phyloP scores from a whole-genome alignment of 92 coral and sea anemone species.

The Phymanthus crucifer region DNA sequence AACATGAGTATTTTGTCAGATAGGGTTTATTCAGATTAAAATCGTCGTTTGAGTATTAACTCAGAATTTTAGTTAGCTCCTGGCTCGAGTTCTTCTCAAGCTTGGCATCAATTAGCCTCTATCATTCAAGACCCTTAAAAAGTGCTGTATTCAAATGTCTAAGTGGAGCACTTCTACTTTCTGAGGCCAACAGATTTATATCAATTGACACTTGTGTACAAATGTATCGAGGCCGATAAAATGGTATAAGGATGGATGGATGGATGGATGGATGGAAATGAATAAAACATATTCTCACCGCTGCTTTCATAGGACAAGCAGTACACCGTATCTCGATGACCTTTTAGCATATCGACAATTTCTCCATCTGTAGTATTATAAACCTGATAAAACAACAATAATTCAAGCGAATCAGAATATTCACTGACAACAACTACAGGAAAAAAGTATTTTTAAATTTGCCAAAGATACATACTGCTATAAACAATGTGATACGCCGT shows the following conservation, averaged over 20 bases:
- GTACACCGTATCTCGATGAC: slow-evolving; percentile 85
- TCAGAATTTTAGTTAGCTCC: no score
- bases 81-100: no score
- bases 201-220: no score
- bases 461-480: background rate
- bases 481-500: background rate
- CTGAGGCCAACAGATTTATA: no score
- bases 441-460: background rate
- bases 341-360: slow-evolving; percentile 83
- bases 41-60: no score
- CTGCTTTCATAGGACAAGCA: slow-evolving; percentile 68
- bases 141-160: no score
- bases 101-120: no score
- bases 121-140: no score
- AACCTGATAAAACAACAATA: slow-evolving; percentile 42
- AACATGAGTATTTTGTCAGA: no score
- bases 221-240: background rate
- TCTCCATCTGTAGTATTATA: slow-evolving; percentile 73
- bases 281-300: slow-evolving; percentile 52
- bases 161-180: no score
- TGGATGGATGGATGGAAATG: background rate
- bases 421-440: background rate
- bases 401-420: background rate
- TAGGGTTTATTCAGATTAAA: no score
- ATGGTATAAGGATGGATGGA: background rate